Base-by-base conservation (phyloP, 2,888 invertebrate species). In the Agrochola litura region DNA sequence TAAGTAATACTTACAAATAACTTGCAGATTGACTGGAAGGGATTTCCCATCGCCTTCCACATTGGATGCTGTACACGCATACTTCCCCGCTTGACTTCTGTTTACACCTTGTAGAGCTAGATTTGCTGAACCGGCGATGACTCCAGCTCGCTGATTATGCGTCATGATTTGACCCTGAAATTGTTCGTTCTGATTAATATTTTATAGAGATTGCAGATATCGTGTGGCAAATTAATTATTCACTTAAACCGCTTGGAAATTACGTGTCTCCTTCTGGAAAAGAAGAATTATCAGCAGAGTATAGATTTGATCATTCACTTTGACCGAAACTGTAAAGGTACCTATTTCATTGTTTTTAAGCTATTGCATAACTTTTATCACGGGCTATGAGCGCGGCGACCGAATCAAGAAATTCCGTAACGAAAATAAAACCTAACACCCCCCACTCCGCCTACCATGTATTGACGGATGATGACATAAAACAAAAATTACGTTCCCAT, bases 21-120 rank as follows among this genome's bases (percentile, higher is more conserved):
- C 98, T 96, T 98, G 98, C 74, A 99, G 97, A 91, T 98, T 97
- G 61, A 99, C 98, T 66, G 97, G 97, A 90, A 98, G 98, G 86
- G 99, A 99, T 90, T 98, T 98, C 16, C 99, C 99, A 89, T 99
- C 99, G 1, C 99, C 99, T 94, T 99, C 99, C 22, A 99, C 98
- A 92, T 99, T 99, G 69, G 98, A 98, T 4, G 99, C 99, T 43
- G 98, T 98, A 94, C 99, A 99, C 56, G 98, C 98, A 94, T 99
- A 99, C 95, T 98, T 98, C 71, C 99, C 99, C 3, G 98, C 98
- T 92, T 98, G 98, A 86, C 97, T 97, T 89, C 98, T 97, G 78
- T 98, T 98, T 63, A 99, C 98, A 72, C 97, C 97, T 94, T 98
- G 98, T 82, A 99, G 95, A 0, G 98, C 99, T 87, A 99, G 95